These are phyloP conservation scores for Martes martes DNA, from an alignment of 2,113 vertebrate species.

Conservation along the genomic window DNA sequence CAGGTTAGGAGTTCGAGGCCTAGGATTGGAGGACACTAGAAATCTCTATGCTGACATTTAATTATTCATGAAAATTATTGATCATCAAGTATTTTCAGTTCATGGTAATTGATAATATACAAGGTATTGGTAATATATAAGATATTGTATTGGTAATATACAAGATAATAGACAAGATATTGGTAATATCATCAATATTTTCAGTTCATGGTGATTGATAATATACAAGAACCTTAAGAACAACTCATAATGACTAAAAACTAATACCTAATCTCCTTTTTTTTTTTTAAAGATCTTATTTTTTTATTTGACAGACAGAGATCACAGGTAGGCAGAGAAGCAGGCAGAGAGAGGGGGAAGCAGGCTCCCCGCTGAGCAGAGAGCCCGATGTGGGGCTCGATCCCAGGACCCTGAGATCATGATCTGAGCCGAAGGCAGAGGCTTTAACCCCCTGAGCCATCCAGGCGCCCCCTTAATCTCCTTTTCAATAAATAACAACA, in stretches of 20 bases:
- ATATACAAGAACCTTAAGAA: constrained; percentile 11
- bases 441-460: no score
- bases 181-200: neutral
- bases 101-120: neutral
- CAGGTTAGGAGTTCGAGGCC: neutral
- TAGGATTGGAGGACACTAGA: neutral
- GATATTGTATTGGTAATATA: no score
- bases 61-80: neutral
- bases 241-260: neutral
- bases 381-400: no score
- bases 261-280: neutral
- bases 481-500: constrained; percentile 1
- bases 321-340: no score
- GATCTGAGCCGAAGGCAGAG: no score
- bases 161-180: no score
- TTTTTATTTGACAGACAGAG: no score
- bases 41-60: neutral
- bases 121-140: no score
- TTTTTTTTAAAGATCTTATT: no score
- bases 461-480: neutral
- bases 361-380: no score
- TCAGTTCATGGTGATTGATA: neutral
- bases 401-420: no score
- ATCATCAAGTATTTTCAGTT: neutral
- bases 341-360: no score